Conservation (phyloP, 2,797 vertebrate genomes). For the Takifugu rubripes region DNA sequence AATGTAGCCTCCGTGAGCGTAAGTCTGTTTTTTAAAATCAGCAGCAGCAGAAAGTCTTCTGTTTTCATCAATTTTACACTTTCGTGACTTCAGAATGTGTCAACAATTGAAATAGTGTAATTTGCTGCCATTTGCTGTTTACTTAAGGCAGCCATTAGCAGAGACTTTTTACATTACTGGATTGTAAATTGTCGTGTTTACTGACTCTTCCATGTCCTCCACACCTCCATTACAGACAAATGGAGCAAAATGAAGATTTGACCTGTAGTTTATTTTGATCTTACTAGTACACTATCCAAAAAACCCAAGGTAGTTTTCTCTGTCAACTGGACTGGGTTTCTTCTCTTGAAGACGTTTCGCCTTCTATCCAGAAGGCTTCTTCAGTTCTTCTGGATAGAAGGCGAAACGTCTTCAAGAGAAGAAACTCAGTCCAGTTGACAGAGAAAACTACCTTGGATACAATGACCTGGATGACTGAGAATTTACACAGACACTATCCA, state of each 20-base stretch:
- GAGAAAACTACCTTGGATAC: too few relatives aligned
- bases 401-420: too few relatives aligned
- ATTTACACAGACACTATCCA: too few relatives aligned
- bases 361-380: too few relatives aligned
- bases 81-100: neutral
- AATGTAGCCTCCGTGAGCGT: neutral
- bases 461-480: too few relatives aligned
- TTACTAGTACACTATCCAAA: neutral
- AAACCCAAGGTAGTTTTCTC: too few relatives aligned
- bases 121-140: neutral
- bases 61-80: too few relatives aligned
- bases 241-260: neutral
- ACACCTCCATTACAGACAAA: constrained; percentile 2
- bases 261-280: neutral
- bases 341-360: too few relatives aligned
- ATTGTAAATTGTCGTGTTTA: constrained; percentile 5
- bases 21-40: neutral
- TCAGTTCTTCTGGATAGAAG: too few relatives aligned
- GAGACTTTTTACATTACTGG: constrained; percentile 6
- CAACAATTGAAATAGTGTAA: constrained; percentile 1
- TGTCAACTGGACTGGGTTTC: too few relatives aligned
- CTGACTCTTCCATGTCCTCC: neutral
- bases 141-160: neutral
- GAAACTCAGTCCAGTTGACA: too few relatives aligned
- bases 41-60: neutral